Evolutionary conservation across 2,888 invertebrate species (phyloP).

Genomic region (Catocala nupta): DNA sequence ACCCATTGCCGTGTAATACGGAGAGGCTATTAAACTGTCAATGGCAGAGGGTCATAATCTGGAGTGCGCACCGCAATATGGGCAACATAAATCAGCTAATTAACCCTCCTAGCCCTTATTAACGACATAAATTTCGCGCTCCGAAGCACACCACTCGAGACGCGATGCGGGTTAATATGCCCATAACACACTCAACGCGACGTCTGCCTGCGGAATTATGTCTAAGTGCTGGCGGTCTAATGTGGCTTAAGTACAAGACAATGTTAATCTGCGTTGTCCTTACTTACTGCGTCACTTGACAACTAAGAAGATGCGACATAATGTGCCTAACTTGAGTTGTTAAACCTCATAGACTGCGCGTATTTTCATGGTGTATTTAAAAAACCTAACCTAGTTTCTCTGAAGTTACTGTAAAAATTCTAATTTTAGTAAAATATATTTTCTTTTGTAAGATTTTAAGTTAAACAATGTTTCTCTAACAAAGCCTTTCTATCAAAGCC

Average conservation of each 20-base stretch:
- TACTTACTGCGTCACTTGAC: slow-evolving; percentile 51
- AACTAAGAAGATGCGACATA: slow-evolving; percentile 36
- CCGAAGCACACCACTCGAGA: slow-evolving; percentile 73
- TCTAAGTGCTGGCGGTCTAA: slow-evolving; percentile 45
- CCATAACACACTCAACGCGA: slow-evolving; percentile 66
- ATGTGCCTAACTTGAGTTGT: slow-evolving; percentile 12
- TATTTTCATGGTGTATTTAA: too few relatives aligned
- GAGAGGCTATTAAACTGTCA: slow-evolving; percentile 78
- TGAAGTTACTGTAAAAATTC: too few relatives aligned
- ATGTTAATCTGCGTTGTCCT: slow-evolving; percentile 57
- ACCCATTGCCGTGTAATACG: slow-evolving; percentile 55
- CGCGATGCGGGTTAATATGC: slow-evolving; percentile 78
- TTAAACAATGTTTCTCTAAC: too few relatives aligned
- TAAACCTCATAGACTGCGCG: not conserved
- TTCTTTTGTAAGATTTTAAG: too few relatives aligned
- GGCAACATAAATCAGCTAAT: slow-evolving; percentile 84
- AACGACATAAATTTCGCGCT: slow-evolving; percentile 84
- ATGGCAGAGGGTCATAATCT: slow-evolving; percentile 73
- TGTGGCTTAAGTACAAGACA: slow-evolving; percentile 55
- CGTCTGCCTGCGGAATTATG: slow-evolving; percentile 50
- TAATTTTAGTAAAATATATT: too few relatives aligned
- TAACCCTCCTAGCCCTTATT: slow-evolving; percentile 83
- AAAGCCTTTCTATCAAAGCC: too few relatives aligned
- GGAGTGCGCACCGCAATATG: slow-evolving; percentile 77
- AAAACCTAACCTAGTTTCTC: too few relatives aligned